Evolutionary conservation across 2,113 vertebrate genomes (phyloP).

Genomic region (Thamnaconus septentrionalis): DNA sequence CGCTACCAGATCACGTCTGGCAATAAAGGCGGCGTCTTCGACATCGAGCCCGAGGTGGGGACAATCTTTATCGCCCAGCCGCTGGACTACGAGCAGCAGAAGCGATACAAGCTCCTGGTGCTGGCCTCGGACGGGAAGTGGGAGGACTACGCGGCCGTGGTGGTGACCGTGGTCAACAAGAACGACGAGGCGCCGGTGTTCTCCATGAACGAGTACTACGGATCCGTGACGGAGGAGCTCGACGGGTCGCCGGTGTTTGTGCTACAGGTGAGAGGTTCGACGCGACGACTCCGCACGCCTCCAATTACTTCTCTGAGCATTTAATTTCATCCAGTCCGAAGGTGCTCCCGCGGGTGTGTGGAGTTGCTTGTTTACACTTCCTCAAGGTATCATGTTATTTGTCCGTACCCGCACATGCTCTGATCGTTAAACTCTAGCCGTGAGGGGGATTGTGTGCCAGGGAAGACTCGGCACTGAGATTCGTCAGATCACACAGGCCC

Average conservation of each 20-base stretch:
- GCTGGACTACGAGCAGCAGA: constrained; percentile 85
- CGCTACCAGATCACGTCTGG: constrained; percentile 89
- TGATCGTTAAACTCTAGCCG: constrained; percentile 15
- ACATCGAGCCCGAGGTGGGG: constrained; percentile 85
- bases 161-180: constrained; percentile 85
- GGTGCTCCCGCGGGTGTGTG: too few species aligned
- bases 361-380: too few species aligned
- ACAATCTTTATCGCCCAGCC: constrained; percentile 84
- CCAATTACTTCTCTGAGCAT: background rate
- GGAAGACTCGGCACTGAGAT: constrained; percentile 13
- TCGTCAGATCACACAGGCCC: constrained; percentile 23
- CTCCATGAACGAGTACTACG: constrained; percentile 86
- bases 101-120: constrained; percentile 83
- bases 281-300: background rate
- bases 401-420: background rate
- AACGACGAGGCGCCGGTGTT: constrained; percentile 89
- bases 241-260: constrained; percentile 85
- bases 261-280: constrained; percentile 77
- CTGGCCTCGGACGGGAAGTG: constrained; percentile 89
- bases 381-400: background rate
- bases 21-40: constrained; percentile 83
- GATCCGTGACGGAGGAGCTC: constrained; percentile 86
- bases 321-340: too few species aligned
- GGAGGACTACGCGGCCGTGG: constrained; percentile 84
- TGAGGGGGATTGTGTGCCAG: constrained; percentile 18